Percentiles rank a stretch among this genome's conserved stretches.
Conservation (phyloP, 1,140 invertebrate genomes). For the roundworm (Caenorhabditis elegans) region WBcel235 BX284602.5:11627501-11628000, state of each 20-base stretch:
- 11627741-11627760: constrained; percentile 9
- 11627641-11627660: too few species aligned
- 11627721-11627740: not conserved
- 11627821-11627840: not conserved
- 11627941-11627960: not conserved
- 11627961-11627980: not conserved
- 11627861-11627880: not conserved
- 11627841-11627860: not conserved
- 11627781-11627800: not conserved
- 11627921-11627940: not conserved
- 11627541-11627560: too few species aligned
- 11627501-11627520: too few species aligned
- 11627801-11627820: not conserved
- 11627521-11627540: too few species aligned
- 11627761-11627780: not conserved
- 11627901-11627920: not conserved
- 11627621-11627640: too few species aligned
- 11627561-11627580: too few species aligned
- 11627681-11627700: too few species aligned
- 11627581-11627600: too few species aligned
- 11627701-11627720: too few species aligned
- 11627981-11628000: constrained; percentile 2
- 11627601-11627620: too few species aligned
- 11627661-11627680: too few species aligned
- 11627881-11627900: not conserved